Evolutionary conservation across 2,113 vertebrate species (phyloP).

Genomic region (Sakesphorus luctuosus): DNA sequence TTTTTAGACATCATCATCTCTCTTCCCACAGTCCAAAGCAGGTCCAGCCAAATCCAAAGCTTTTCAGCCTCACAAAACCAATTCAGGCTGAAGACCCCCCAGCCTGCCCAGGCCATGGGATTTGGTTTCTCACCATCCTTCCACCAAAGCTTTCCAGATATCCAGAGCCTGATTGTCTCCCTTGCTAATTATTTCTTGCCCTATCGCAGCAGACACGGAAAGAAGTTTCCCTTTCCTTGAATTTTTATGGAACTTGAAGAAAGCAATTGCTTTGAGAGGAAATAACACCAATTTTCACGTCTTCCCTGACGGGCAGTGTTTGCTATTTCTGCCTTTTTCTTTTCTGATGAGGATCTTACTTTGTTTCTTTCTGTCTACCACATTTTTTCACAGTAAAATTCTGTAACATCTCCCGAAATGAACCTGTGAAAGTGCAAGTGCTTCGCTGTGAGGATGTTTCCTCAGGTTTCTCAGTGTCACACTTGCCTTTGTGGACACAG

Average conservation of each 20-base stretch:
- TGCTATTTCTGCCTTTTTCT: background rate
- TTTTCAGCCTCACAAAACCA: too few species aligned
- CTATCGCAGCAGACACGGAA: background rate
- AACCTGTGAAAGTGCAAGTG: background rate
- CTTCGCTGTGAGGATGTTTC: background rate
- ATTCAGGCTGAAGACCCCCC: background rate
- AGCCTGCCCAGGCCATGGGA: background rate
- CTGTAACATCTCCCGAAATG: background rate
- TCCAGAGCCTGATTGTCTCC: accelerated
- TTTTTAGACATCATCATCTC: background rate
- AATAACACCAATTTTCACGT: background rate
- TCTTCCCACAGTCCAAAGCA: background rate
- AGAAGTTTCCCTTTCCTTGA: background rate
- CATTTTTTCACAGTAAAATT: background rate
- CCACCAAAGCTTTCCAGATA: too few species aligned
- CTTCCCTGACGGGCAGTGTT: background rate
- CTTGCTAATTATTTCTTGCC: background rate
- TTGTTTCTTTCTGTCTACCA: background rate
- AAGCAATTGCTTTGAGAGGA: background rate
- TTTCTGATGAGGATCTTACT: background rate
- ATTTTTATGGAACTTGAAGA: background rate
- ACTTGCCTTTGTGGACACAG: background rate
- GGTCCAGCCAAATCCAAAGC: background rate
- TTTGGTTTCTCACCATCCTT: background rate
- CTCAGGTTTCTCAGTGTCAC: background rate